Conservation (phyloP, 1,140 invertebrate genomes). For the Maniola jurtina region DNA sequence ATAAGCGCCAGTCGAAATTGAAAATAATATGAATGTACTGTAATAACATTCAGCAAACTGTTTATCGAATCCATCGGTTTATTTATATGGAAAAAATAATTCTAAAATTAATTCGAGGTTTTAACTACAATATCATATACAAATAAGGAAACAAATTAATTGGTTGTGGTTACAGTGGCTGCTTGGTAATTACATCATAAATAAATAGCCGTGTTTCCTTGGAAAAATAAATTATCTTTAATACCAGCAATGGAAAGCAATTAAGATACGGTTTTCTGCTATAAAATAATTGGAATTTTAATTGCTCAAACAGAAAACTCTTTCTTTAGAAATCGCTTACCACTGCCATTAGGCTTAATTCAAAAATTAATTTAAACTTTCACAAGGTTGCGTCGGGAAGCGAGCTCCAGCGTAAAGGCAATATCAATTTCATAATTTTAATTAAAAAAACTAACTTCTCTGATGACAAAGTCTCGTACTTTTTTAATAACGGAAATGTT, state of each 20-base stretch:
- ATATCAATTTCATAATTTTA: slow-evolving; percentile 81
- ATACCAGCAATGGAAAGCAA: slow-evolving; percentile 61
- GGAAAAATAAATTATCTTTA: slow-evolving; percentile 39
- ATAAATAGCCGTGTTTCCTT: slow-evolving; percentile 21
- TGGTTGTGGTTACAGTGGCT: slow-evolving; percentile 14
- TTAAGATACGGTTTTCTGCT: slow-evolving; percentile 64
- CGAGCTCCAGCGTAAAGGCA: slow-evolving; percentile 71
- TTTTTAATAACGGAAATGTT: slow-evolving; percentile 80
- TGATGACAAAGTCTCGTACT: slow-evolving; percentile 77
- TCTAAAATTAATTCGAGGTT: not conserved
- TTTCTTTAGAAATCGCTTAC: slow-evolving; percentile 76
- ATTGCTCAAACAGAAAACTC: slow-evolving; percentile 71
- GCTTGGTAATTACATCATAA: slow-evolving; percentile 21
- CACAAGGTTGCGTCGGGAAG: slow-evolving; percentile 69
- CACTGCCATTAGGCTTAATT: slow-evolving; percentile 77
- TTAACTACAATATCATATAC: slow-evolving; percentile 14
- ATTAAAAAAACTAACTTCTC: slow-evolving; percentile 79
- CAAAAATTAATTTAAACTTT: slow-evolving; percentile 79
- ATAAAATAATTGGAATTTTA: slow-evolving; percentile 73
- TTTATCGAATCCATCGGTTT: not conserved
- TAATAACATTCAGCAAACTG: not conserved
- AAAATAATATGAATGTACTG: slow-evolving; percentile 2
- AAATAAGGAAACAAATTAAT: slow-evolving; percentile 21
- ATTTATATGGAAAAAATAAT: not conserved
- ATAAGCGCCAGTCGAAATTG: slow-evolving; percentile 1